phyloP scores from a whole-genome alignment of 2,888 invertebrate genomes.

The Thereva nobilitata region DNA sequence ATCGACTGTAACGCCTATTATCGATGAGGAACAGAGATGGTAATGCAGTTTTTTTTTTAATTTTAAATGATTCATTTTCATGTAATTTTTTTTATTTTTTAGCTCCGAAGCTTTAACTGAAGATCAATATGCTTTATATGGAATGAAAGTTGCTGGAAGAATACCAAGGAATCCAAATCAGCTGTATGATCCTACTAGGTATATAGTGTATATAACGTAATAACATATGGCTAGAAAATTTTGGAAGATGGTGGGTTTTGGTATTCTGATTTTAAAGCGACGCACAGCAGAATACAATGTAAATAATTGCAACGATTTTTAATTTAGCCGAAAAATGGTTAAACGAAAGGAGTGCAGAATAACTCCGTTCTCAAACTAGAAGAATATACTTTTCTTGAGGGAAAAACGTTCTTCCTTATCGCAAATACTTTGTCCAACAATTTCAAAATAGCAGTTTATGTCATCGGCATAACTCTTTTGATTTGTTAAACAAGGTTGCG shows the following conservation, averaged over 20 bases:
- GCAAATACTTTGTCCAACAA: too few species aligned
- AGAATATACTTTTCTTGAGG: too few species aligned
- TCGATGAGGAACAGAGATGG: constrained; percentile 87
- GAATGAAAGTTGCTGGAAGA: constrained; percentile 67
- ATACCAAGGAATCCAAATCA: constrained; percentile 60
- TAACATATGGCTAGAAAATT: background rate
- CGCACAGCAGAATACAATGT: too few species aligned
- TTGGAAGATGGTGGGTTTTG: background rate
- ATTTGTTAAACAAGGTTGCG: too few species aligned
- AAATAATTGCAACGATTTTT: too few species aligned
- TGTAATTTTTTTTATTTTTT: constrained; percentile 35
- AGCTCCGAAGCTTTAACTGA: constrained; percentile 70
- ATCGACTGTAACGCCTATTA: constrained; percentile 79
- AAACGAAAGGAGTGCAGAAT: too few species aligned
- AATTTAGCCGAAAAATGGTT: too few species aligned
- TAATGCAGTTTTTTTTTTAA: constrained; percentile 37
- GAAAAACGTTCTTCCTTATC: too few species aligned
- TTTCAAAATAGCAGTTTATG: too few species aligned
- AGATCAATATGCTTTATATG: constrained; percentile 72
- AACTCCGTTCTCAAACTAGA: too few species aligned
- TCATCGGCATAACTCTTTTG: too few species aligned
- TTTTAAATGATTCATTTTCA: constrained; percentile 2
- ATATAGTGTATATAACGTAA: constrained; percentile 35
- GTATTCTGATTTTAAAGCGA: too few species aligned
- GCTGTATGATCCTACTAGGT: constrained; percentile 58